Percentiles rank a stretch among this genome's conserved stretches.
Evolutionary conservation across 2,113 vertebrate species (phyloP).

Genomic region (Cercopithecus mona): DNA sequence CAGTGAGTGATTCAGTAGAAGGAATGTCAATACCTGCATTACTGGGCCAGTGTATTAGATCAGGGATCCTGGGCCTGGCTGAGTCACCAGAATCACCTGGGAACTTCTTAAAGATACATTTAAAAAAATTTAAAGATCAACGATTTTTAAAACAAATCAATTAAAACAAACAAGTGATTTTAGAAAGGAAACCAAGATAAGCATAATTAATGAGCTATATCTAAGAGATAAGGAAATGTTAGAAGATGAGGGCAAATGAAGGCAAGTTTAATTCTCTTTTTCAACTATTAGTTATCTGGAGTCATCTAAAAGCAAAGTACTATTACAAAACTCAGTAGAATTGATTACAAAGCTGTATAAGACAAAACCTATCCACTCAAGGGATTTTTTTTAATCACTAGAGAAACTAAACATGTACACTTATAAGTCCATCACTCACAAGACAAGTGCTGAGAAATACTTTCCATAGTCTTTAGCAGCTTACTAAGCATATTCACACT

Average conservation of each 20-base stretch:
- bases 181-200: not conserved
- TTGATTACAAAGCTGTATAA: not conserved
- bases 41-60: not conserved
- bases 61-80: not conserved
- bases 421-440: not conserved
- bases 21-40: not conserved
- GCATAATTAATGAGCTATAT: not conserved
- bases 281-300: not conserved
- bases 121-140: not conserved
- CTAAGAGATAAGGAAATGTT: not conserved
- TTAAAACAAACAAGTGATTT: not conserved
- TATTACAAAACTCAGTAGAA: not conserved
- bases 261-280: constrained; percentile 5
- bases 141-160: not conserved
- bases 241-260: not conserved
- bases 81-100: not conserved
- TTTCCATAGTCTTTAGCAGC: constrained; percentile 45
- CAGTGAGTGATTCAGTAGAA: not conserved
- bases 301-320: not conserved
- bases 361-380: not conserved
- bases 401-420: not conserved
- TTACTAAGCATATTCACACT: constrained; percentile 51
- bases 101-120: not conserved
- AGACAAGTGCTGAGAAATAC: constrained; percentile 38
- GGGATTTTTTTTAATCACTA: not conserved